Conservation (phyloP, 2,797 vertebrate species). For the Meriones psammophilus region DNA sequence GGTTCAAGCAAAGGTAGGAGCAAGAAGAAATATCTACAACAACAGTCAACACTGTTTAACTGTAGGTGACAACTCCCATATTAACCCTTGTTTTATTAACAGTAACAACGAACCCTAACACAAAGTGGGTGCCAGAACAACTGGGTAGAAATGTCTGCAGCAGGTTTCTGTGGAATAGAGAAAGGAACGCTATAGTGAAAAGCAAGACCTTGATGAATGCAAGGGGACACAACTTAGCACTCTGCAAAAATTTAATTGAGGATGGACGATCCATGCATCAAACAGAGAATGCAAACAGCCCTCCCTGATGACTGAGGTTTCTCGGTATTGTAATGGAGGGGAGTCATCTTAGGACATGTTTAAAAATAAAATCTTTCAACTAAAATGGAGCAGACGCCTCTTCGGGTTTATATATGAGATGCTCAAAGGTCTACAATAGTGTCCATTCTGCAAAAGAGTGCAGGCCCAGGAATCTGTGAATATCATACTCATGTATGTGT, state of each 20-base stretch:
- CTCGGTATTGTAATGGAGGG: background rate
- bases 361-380: background rate
- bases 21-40: background rate
- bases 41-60: too few relatives aligned
- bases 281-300: background rate
- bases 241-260: background rate
- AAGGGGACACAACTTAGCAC: too few relatives aligned
- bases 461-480: background rate
- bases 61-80: background rate
- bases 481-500: background rate
- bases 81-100: background rate
- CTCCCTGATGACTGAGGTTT: background rate
- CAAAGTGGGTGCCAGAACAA: background rate
- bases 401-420: background rate
- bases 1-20: too few relatives aligned
- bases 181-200: background rate
- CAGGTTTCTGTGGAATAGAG: background rate
- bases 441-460: background rate
- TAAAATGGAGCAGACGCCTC: background rate
- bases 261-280: accelerated
- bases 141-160: background rate
- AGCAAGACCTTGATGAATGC: background rate
- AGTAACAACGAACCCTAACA: background rate
- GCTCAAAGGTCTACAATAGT: too few relatives aligned
- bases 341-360: background rate